Percentiles rank a stretch among this genome's conserved stretches.
phyloP scores from a whole-genome alignment of 2,113 vertebrate genomes.

The Zapornia atra region DNA sequence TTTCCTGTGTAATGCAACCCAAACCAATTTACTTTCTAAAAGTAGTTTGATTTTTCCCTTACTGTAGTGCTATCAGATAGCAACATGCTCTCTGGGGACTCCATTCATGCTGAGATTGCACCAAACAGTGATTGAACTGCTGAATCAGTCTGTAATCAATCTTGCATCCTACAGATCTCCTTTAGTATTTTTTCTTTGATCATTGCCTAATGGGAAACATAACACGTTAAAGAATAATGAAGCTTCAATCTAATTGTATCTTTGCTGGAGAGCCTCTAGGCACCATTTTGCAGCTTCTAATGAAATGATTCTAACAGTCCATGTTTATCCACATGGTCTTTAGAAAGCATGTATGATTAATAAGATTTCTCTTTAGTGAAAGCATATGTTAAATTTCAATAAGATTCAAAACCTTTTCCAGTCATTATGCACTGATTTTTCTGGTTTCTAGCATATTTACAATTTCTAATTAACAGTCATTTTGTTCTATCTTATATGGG shows the following conservation, averaged over 20 bases:
- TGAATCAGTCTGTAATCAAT: conserved; percentile 84
- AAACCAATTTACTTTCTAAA: conserved; percentile 71
- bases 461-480: background rate
- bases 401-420: background rate
- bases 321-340: conserved; percentile 30
- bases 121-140: conserved; percentile 80
- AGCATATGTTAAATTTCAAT: background rate
- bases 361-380: conserved; percentile 17
- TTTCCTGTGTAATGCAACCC: conserved; percentile 70
- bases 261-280: conserved; percentile 52
- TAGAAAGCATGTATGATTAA: background rate
- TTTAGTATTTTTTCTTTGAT: conserved; percentile 83
- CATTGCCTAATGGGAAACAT: conserved; percentile 79
- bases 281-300: conserved; percentile 55
- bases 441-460: background rate
- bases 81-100: conserved; percentile 69
- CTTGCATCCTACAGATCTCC: conserved; percentile 80
- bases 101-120: conserved; percentile 86
- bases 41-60: conserved; percentile 72
- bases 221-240: conserved; percentile 80
- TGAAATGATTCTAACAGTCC: conserved; percentile 48
- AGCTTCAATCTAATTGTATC: conserved; percentile 73
- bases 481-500: background rate
- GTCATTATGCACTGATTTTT: background rate
- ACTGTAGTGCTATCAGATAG: conserved; percentile 75